Evolutionary conservation across 2,888 invertebrate species (phyloP).

Genomic region (Latrodectus hesperus): DNA sequence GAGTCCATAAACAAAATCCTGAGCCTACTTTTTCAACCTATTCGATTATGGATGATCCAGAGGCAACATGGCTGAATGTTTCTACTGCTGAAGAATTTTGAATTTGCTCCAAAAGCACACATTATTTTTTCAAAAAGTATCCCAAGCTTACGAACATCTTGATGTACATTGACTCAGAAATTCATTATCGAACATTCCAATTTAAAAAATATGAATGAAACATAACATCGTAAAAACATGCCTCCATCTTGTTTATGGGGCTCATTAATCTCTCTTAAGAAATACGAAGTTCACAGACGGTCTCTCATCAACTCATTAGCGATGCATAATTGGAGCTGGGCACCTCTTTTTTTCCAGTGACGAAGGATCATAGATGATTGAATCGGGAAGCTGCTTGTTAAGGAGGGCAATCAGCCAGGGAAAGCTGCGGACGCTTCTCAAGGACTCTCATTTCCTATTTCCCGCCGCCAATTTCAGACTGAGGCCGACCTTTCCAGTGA

Average conservation of each 20-base stretch:
- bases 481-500: not conserved
- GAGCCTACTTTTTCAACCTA: too few relatives aligned
- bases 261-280: not conserved
- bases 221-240: too few relatives aligned
- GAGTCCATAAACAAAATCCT: too few relatives aligned
- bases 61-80: too few relatives aligned
- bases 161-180: too few relatives aligned
- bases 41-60: too few relatives aligned
- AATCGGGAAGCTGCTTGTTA: slow-evolving; percentile 3
- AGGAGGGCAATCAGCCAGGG: not conserved
- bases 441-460: slow-evolving; percentile 16
- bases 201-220: too few relatives aligned
- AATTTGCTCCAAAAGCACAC: too few relatives aligned
- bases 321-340: not conserved
- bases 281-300: not conserved
- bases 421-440: not conserved
- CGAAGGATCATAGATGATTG: not conserved
- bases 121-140: too few relatives aligned
- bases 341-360: not conserved
- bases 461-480: slow-evolving; percentile 1
- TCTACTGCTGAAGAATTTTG: too few relatives aligned
- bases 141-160: too few relatives aligned
- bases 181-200: too few relatives aligned
- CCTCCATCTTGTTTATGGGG: not conserved
- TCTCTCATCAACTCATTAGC: not conserved